Percentiles rank a stretch among this genome's conserved stretches.
Evolutionary conservation across 2,888 invertebrate genomes (phyloP).

Genomic region (Escarpia spicata): DNA sequence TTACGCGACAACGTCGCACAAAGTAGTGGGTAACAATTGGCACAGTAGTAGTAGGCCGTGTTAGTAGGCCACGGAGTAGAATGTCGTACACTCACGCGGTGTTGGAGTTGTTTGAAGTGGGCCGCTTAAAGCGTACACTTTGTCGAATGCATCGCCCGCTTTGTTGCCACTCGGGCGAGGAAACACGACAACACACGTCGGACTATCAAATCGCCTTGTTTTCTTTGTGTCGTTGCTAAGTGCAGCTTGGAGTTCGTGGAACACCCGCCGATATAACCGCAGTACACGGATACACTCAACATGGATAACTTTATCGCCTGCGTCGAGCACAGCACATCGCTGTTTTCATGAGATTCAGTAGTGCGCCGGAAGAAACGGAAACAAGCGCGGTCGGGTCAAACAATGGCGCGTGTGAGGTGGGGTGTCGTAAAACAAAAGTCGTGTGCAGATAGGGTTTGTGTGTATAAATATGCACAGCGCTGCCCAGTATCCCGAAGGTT

Average conservation of each 20-base stretch:
- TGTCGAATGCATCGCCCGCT: not conserved
- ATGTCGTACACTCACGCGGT: not conserved
- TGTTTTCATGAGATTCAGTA: not conserved
- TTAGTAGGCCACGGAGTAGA: not conserved
- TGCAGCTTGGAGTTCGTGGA: not conserved
- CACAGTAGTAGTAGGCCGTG: not conserved
- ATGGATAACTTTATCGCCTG: not conserved
- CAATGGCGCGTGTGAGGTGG: not conserved
- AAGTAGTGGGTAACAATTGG: too few species aligned
- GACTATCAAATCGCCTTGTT: not conserved
- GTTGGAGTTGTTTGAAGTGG: constrained; percentile 14
- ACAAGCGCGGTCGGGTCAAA: not conserved
- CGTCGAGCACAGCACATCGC: not conserved
- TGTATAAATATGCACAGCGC: not conserved
- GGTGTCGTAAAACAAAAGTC: not conserved
- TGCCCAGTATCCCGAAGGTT: too few species aligned
- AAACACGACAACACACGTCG: not conserved
- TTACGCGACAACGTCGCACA: too few species aligned
- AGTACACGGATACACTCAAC: not conserved
- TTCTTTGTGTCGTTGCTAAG: constrained; percentile 16
- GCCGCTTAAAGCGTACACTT: not conserved
- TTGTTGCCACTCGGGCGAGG: not conserved
- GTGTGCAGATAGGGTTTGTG: not conserved
- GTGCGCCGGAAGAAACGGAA: not conserved
- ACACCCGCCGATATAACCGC: not conserved